Conservation (phyloP, 2,888 invertebrate species). For the Caenorhabditis plicata region DNA sequence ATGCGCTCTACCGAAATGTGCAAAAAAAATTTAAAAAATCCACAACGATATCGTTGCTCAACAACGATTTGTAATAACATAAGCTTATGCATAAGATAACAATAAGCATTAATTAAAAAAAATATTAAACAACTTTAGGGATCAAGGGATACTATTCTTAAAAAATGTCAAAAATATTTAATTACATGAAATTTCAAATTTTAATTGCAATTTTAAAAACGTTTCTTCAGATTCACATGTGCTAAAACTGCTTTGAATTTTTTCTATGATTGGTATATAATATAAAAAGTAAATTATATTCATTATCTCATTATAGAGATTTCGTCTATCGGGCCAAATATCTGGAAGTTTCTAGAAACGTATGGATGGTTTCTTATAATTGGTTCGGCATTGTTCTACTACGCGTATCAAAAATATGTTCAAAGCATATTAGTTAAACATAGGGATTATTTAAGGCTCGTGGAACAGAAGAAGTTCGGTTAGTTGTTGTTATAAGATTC, state of each 20-base stretch:
- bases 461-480: constrained; percentile 8
- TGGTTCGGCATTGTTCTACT: neutral
- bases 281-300: neutral
- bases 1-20: no score
- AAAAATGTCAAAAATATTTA: no score
- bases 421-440: neutral
- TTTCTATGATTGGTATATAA: neutral
- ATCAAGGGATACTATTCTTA: no score
- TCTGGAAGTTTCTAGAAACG: constrained; percentile 13
- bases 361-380: constrained; percentile 20
- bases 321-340: neutral
- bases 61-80: no score
- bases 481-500: no score
- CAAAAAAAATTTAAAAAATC: no score
- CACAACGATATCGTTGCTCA: no score
- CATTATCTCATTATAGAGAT: neutral
- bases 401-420: constrained; percentile 15
- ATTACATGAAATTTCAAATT: neutral
- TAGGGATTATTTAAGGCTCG: neutral
- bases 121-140: no score
- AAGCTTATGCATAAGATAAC: no score
- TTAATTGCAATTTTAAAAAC: neutral
- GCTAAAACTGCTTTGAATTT: no score
- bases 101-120: no score
- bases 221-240: neutral